Percentiles rank a stretch among this genome's conserved stretches.
phyloP scores from a whole-genome alignment of 1,140 invertebrate species.

The Muscidifurax raptorellus region DNA sequence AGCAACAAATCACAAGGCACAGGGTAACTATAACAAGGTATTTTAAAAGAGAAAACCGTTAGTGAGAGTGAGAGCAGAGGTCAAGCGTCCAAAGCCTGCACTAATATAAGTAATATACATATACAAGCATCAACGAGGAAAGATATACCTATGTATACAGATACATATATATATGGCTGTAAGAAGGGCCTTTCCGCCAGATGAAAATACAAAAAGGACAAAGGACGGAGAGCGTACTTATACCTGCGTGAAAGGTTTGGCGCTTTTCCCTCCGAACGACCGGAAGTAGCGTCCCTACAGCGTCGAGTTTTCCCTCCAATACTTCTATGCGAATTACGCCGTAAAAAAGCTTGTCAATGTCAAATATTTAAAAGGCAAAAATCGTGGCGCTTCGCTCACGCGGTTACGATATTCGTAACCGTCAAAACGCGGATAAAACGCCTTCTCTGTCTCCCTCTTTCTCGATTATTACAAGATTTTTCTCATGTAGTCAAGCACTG shows the following conservation, averaged over 20 bases:
- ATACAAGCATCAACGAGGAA: no score
- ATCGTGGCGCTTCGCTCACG: not conserved
- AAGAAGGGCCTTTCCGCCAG: not conserved
- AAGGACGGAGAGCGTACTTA: not conserved
- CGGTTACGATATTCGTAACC: not conserved
- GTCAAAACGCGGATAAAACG: not conserved
- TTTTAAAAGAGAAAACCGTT: slow-evolving; percentile 38
- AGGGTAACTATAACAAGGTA: not conserved
- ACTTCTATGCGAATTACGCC: no score
- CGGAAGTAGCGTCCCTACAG: not conserved
- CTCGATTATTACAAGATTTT: not conserved
- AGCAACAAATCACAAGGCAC: not conserved
- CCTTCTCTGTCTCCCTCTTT: no score
- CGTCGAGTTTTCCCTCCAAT: not conserved
- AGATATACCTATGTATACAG: not conserved
- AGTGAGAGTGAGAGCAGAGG: not conserved
- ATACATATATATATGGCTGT: no score
- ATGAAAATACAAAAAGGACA: not conserved
- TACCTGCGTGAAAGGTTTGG: not conserved
- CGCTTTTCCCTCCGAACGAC: not conserved
- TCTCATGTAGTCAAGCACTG: not conserved
- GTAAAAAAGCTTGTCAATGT: not conserved
- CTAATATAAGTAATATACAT: no score
- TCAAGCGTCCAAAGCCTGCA: not conserved
- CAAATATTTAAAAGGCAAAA: not conserved